Base-by-base conservation (phyloP, 1,140 invertebrate genomes). In the Ganaspis sp. region DNA sequence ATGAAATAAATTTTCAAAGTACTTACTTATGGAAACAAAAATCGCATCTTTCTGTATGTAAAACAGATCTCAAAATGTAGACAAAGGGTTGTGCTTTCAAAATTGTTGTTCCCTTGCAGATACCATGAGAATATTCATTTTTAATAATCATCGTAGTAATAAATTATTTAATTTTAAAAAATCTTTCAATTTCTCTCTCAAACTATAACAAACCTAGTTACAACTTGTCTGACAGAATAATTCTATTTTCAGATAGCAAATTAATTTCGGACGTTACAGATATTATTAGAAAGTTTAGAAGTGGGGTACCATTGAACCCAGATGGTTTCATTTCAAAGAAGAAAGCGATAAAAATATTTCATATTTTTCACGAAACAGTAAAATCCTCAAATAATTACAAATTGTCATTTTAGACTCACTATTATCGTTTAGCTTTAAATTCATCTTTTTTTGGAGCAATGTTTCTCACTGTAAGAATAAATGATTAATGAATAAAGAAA, bases 201-300 rank as follows among this genome's bases (percentile, higher is more conserved):
- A 64, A n/a, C 9, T 58, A 12, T 58, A 29, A 26, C 21, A 29
- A 34, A 15, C 58, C 58, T 64, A 15, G 23, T 64, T 29, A 64
- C 29, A 64, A 64, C 58, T 64, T 29, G 58, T 64, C 58, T 64
- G 12, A 64, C 26, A 64, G 58, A 64, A 64, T 26, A 29, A 26
- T 29, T 12, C 58, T 64, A 64, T 64, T 64, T 29, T 64, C n/a
- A n/a, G 58, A 34, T 29, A 29, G 26, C 54, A 64, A 64, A 64
- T 64, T 64, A 64, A 64, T 64, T 64, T 64, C 58, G 58, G 23
- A 64, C 58, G 58, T 64, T 64, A 17, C 58, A 34, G 58, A 29
- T 64, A 64, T 64, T 64, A 64, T 64, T 64, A 64, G 58, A 58
- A 23, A 29, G 26, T 64, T 64, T 64, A 64, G 58, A 64, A 34